Conservation (phyloP, 2,113 vertebrate genomes). For the Aspiorhynchus laticeps region DNA sequence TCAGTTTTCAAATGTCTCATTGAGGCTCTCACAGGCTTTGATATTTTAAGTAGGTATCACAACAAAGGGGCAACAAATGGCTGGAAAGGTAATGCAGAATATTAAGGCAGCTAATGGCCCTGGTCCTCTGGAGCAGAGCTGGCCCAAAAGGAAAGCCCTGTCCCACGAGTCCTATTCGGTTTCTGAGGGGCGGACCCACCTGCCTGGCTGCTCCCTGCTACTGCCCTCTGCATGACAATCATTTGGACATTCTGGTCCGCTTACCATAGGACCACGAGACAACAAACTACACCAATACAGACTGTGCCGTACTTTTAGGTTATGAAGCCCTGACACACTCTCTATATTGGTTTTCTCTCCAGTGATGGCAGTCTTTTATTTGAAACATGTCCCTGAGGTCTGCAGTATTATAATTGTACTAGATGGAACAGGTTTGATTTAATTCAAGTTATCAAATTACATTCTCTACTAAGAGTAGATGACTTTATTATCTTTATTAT, state of each 20-base stretch:
- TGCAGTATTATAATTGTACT: constrained; percentile 31
- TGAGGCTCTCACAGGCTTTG: constrained; percentile 85
- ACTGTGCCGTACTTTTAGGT: not conserved
- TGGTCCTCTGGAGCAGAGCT: constrained; percentile 72
- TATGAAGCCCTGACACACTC: not conserved
- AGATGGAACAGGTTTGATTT: constrained; percentile 43
- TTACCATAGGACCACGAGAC: constrained; percentile 32
- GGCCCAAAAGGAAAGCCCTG: constrained; percentile 72
- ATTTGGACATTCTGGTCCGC: constrained; percentile 46
- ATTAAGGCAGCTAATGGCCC: constrained; percentile 74
- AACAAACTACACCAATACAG: not conserved
- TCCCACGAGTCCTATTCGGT: constrained; percentile 85
- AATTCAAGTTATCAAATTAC: constrained; percentile 49
- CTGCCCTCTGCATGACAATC: constrained; percentile 59
- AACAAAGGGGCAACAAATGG: constrained; percentile 84
- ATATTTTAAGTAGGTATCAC: constrained; percentile 91
- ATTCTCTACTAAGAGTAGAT: constrained; percentile 4
- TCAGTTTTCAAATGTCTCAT: constrained; percentile 92
- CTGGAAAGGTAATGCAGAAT: constrained; percentile 77
- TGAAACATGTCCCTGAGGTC: constrained; percentile 43
- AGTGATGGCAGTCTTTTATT: constrained; percentile 9
- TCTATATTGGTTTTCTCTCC: not conserved
- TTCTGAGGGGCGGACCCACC: constrained; percentile 77
- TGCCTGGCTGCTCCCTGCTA: constrained; percentile 68
- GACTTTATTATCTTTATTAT: constrained; percentile 13